A percentile compares a stretch with the other conserved stretches of the same genome.
Conservation (phyloP, 2,113 vertebrate genomes). For the Ailurus styani region DNA sequence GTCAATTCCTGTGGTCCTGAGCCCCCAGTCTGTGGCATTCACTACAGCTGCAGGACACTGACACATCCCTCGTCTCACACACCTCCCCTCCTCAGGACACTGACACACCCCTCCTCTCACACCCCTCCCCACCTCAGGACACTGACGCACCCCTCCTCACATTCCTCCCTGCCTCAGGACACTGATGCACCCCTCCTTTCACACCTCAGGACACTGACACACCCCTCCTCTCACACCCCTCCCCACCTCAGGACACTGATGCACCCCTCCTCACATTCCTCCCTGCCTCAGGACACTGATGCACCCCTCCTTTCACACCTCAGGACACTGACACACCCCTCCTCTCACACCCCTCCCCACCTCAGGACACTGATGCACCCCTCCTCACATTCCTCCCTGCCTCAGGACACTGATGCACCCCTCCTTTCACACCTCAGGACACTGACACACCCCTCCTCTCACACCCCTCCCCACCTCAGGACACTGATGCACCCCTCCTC, state of each 20-base stretch:
- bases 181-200: too few relatives aligned
- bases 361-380: not conserved
- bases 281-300: too few relatives aligned
- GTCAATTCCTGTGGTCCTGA: too few relatives aligned
- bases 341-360: fast-evolving
- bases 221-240: fast-evolving
- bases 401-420: too few relatives aligned
- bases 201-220: fast-evolving
- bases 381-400: too few relatives aligned
- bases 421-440: too few relatives aligned
- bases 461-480: fast-evolving
- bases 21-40: not conserved
- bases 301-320: too few relatives aligned
- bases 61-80: fast-evolving
- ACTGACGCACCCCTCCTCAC: fast-evolving
- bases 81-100: too few relatives aligned
- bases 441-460: fast-evolving
- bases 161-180: too few relatives aligned
- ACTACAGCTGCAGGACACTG: fast-evolving
- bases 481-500: not conserved
- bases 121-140: too few relatives aligned
- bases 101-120: too few relatives aligned
- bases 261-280: too few relatives aligned
- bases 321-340: fast-evolving
- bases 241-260: not conserved